A percentile compares a stretch with the other conserved stretches of the same genome.
Evolutionary conservation across 2,888 invertebrate genomes (phyloP).

Genomic region (Caenorhabditis drosophilae): DNA sequence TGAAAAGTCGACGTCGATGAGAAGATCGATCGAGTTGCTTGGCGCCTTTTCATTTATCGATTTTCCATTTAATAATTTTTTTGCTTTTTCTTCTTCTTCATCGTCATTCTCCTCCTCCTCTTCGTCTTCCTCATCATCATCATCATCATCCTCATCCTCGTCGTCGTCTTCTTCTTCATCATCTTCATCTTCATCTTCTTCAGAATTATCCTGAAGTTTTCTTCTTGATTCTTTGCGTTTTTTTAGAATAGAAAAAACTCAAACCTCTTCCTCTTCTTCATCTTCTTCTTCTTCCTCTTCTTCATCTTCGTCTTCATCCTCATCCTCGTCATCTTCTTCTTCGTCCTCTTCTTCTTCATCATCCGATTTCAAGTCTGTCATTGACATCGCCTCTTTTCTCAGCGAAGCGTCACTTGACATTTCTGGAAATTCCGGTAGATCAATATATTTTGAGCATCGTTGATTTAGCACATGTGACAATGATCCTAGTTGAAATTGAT

Average conservation of each 20-base stretch:
- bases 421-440: constrained; percentile 84
- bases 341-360: constrained; percentile 55
- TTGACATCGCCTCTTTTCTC: constrained; percentile 37
- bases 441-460: constrained; percentile 85
- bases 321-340: constrained; percentile 42
- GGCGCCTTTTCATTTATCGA: constrained; percentile 16
- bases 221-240: too few relatives aligned
- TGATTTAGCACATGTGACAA: constrained; percentile 91
- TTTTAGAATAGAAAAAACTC: neutral
- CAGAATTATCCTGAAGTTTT: constrained; percentile 3
- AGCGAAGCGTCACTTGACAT: constrained; percentile 38
- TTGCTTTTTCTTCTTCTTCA: constrained; percentile 20
- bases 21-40: constrained; percentile 33
- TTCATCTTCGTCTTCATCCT: constrained; percentile 35
- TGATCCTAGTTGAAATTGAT: constrained; percentile 89
- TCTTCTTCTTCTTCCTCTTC: constrained; percentile 39
- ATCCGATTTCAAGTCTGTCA: constrained; percentile 42
- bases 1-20: constrained; percentile 55
- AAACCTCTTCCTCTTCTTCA: constrained; percentile 6
- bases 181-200: constrained; percentile 40
- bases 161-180: constrained; percentile 40
- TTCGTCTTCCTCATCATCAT: constrained; percentile 21
- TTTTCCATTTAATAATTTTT: constrained; percentile 17
- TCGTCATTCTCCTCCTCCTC: constrained; percentile 36
- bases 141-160: constrained; percentile 38